A percentile compares a stretch with the other conserved stretches of the same genome.
phyloP scores from a whole-genome alignment of 2,797 vertebrate genomes.

The Anguilla obscura region DNA sequence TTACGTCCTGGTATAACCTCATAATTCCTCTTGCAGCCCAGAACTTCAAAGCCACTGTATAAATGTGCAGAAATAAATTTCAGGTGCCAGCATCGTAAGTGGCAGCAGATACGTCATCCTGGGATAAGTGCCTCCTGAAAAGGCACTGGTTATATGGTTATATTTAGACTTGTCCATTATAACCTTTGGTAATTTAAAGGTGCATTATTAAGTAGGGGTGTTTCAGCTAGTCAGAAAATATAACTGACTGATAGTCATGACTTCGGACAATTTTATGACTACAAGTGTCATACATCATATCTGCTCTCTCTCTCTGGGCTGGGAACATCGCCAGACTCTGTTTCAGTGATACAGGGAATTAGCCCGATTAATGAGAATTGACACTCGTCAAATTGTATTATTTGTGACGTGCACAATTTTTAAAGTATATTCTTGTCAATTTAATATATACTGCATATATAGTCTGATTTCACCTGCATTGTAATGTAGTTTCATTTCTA shows the following conservation, averaged over 20 bases:
- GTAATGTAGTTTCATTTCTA: too few relatives aligned
- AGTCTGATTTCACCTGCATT: too few relatives aligned
- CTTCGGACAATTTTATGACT: too few relatives aligned
- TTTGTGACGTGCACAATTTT: too few relatives aligned
- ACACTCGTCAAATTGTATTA: not conserved
- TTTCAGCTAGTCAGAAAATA: too few relatives aligned
- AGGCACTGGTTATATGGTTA: not conserved
- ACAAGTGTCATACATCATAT: not conserved
- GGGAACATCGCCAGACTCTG: not conserved
- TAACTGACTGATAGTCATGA: too few relatives aligned
- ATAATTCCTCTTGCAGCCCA: not conserved
- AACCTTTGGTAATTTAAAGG: not conserved
- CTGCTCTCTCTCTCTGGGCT: not conserved
- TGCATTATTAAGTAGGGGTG: not conserved
- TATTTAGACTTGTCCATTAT: not conserved
- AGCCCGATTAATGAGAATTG: not conserved
- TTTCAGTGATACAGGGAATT: not conserved
- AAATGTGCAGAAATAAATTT: constrained; percentile 9
- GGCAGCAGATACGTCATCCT: not conserved
- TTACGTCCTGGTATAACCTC: not conserved
- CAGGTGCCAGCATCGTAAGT: not conserved
- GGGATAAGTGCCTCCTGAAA: not conserved
- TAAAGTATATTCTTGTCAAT: too few relatives aligned
- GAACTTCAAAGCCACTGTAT: constrained; percentile 22
- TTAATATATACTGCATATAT: too few relatives aligned